A percentile compares a stretch with the other conserved stretches of the same genome.
Conservation (phyloP, 2,888 invertebrate genomes). For the Stenodera caucasica region DNA sequence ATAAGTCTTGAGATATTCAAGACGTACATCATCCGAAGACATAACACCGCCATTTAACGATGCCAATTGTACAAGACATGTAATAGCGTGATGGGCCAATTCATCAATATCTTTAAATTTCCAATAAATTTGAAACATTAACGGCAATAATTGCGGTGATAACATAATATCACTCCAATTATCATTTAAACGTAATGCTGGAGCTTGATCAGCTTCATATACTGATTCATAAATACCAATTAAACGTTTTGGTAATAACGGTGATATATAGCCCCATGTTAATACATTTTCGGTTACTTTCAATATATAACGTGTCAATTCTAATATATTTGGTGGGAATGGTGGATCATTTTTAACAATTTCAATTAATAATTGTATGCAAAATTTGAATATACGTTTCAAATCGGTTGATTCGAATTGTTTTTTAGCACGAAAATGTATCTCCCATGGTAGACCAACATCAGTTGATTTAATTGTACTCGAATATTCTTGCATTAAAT, state of each 20-base stretch:
- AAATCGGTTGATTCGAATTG: slow-evolving; percentile 82
- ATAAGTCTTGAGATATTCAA: slow-evolving; percentile 63
- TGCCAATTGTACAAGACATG: slow-evolving; percentile 80
- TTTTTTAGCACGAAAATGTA: slow-evolving; percentile 80
- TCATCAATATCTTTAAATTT: slow-evolving; percentile 76
- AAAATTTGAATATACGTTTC: slow-evolving; percentile 77
- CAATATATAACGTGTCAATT: slow-evolving; percentile 70
- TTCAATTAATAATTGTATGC: slow-evolving; percentile 65
- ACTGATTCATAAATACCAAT: slow-evolving; percentile 72
- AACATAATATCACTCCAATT: slow-evolving; percentile 78
- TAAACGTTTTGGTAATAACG: slow-evolving; percentile 66
- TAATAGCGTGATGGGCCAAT: slow-evolving; percentile 75
- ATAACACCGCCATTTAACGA: slow-evolving; percentile 65
- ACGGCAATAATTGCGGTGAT: slow-evolving; percentile 70
- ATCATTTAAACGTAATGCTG: slow-evolving; percentile 63
- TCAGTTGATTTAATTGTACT: slow-evolving; percentile 83
- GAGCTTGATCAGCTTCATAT: slow-evolving; percentile 67
- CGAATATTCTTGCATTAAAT: slow-evolving; percentile 87
- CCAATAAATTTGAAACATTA: slow-evolving; percentile 82
- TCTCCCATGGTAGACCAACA: slow-evolving; percentile 86
- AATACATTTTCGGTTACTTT: slow-evolving; percentile 77
- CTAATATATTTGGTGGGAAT: slow-evolving; percentile 58
- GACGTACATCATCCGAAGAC: slow-evolving; percentile 55
- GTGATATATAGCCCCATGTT: slow-evolving; percentile 79
- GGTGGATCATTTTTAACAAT: slow-evolving; percentile 59